phyloP scores from a whole-genome alignment of 2,113 vertebrate species.

The Xiphias gladius region DNA sequence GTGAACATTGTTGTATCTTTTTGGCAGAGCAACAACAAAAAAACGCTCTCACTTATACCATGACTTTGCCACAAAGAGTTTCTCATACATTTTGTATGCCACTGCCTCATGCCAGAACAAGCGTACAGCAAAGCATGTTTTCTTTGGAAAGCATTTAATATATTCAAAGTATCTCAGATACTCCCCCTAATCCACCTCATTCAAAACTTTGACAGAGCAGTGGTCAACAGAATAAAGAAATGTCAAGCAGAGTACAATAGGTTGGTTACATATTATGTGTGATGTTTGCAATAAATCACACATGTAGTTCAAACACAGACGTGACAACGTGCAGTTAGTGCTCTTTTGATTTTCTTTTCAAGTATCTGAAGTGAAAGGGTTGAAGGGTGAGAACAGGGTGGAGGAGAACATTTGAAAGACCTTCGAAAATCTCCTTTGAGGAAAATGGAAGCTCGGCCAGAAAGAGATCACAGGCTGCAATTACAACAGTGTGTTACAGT shows the following conservation, averaged over 20 bases:
- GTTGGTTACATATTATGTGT: background rate
- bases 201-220: conserved; percentile 5
- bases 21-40: background rate
- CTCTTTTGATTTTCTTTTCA: conserved; percentile 44
- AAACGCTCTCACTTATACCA: background rate
- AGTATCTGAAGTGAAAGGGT: conserved; percentile 23
- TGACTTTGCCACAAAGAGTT: conserved; percentile 1
- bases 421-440: conserved; percentile 82
- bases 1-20: background rate
- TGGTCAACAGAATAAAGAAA: conserved; percentile 10
- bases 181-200: background rate
- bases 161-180: conserved; percentile 36
- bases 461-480: conserved; percentile 89
- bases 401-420: conserved; percentile 71
- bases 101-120: conserved; percentile 19
- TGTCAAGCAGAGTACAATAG: conserved; percentile 6
- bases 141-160: conserved; percentile 39
- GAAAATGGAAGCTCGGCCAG: conserved; percentile 85
- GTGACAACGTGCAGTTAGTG: background rate
- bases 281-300: conserved; percentile 41
- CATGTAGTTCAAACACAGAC: conserved; percentile 19
- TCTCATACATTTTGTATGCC: conserved; percentile 35
- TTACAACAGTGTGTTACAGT: conserved; percentile 89
- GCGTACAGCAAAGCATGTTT: conserved; percentile 37
- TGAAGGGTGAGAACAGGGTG: conserved; percentile 48